Percentiles rank a stretch among this genome's conserved stretches.
Conservation (phyloP, 2,113 vertebrate genomes). For the Urocitellus parryii region DNA sequence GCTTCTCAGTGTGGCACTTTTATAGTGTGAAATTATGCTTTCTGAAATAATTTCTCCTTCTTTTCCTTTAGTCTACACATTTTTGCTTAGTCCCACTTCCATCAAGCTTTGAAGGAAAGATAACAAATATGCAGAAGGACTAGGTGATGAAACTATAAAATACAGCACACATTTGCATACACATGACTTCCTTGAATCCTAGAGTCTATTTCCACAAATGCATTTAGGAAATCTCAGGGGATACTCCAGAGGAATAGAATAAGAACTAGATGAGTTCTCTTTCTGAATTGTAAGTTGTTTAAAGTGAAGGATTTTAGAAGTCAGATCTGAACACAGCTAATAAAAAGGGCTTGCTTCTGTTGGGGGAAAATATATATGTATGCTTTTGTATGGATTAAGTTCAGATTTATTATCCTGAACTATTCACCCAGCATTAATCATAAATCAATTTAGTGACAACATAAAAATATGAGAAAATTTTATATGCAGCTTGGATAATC, state of each 20-base stretch:
- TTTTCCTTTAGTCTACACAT: neutral
- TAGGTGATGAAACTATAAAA: slow-evolving; percentile 38
- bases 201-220: slow-evolving; percentile 54
- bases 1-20: neutral
- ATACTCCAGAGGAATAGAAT: neutral
- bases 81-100: slow-evolving; percentile 41
- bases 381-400: slow-evolving; percentile 80
- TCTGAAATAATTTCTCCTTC: neutral
- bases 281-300: slow-evolving; percentile 75
- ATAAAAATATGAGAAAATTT: slow-evolving; percentile 83
- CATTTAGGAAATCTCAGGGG: slow-evolving; percentile 56
- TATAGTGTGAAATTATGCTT: neutral
- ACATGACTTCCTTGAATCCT: slow-evolving; percentile 1
- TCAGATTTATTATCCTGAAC: slow-evolving; percentile 86
- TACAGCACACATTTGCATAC: slow-evolving; percentile 55
- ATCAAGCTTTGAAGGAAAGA: slow-evolving; percentile 1
- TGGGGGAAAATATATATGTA: slow-evolving; percentile 65
- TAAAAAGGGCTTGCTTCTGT: slow-evolving; percentile 79
- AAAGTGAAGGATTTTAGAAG: slow-evolving; percentile 82
- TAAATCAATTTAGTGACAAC: slow-evolving; percentile 85
- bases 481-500: slow-evolving; percentile 80
- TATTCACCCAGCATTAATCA: slow-evolving; percentile 85
- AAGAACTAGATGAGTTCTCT: slow-evolving; percentile 62
- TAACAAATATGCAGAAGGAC: neutral
- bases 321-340: slow-evolving; percentile 84